Evolutionary conservation across 2,113 vertebrate species (phyloP), one percentile per base, ranked within the genome.

Genomic region (Pseudolaguvia tuberculata): DNA sequence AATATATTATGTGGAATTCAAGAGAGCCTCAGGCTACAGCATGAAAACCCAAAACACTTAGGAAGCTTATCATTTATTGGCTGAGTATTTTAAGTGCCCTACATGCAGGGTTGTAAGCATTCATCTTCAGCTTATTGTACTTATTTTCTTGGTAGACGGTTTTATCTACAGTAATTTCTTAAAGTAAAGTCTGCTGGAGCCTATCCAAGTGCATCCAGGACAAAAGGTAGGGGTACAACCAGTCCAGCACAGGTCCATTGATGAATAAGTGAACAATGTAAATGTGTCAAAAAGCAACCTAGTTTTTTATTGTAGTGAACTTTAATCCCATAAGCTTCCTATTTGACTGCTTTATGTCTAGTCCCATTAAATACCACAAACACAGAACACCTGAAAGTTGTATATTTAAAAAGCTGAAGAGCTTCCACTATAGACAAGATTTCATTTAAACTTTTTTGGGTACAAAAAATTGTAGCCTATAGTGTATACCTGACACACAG

Each of bases 401-500:
- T n/a, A n/a, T n/a, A n/a, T n/a, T n/a, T n/a, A n/a, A n/a, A n/a
- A n/a, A n/a, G n/a, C n/a, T n/a, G n/a, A n/a, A n/a, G n/a, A n/a
- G n/a, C n/a, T n/a, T n/a, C n/a, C n/a, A n/a, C n/a, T n/a, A n/a
- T n/a, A n/a, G n/a, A n/a, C n/a, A n/a, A n/a, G n/a, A n/a, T n/a
- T n/a, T n/a, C n/a, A n/a, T 27, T 50, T 56, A 56, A 71, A n/a
- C 18, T 15, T 11, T n/a, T 27, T n/a, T 47, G 15, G 20, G 47
- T 6, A 5, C 47, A n/a, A 45, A 10, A 5, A 9, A 1, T 4
- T 71, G 8, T 57, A 35, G 55, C 23, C 13, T 72, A n/a, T 10
- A 23, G 29, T 29, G 48, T 89, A 86, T 86, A 99, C 97, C 93
- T 98, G 92, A 83, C 97, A 99, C 58, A 96, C 96, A 2, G 92